Evolutionary conservation across 2,888 invertebrate genomes (phyloP).

Genomic region (Ophioninae sp.): DNA sequence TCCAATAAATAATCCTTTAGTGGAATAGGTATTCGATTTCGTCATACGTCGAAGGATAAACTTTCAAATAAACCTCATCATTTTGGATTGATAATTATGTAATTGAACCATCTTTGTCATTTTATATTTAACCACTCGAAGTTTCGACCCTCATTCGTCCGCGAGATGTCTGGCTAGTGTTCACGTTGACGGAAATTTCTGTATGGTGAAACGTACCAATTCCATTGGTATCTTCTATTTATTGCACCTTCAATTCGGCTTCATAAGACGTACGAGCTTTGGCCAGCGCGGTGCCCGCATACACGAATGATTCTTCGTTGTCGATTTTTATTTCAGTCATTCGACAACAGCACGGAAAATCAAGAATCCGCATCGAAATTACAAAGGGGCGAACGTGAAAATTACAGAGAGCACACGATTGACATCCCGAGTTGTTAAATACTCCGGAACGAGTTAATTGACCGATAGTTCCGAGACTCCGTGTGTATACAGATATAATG

Average conservation of each 20-base stretch:
- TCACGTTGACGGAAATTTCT: no score
- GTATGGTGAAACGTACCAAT: background rate
- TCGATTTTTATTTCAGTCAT: slow-evolving; percentile 14
- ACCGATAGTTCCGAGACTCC: slow-evolving; percentile 62
- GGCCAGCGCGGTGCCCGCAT: background rate
- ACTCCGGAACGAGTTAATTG: slow-evolving; percentile 66
- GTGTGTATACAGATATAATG: slow-evolving; percentile 11
- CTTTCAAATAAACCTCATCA: no score
- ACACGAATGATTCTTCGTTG: slow-evolving; percentile 27
- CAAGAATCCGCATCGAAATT: slow-evolving; percentile 53
- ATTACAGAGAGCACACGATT: slow-evolving; percentile 53
- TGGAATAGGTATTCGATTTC: no score
- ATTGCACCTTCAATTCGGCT: slow-evolving; percentile 28
- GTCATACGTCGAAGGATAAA: no score
- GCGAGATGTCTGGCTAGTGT: no score
- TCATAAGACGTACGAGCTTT: slow-evolving; percentile 2
- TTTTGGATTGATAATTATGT: no score
- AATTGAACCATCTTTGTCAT: no score
- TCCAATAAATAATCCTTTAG: no score
- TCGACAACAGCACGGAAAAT: slow-evolving; percentile 31
- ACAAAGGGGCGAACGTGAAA: slow-evolving; percentile 57
- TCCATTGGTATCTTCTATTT: background rate
- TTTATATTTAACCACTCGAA: no score
- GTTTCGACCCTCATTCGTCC: no score
- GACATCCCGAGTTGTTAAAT: slow-evolving; percentile 59